Conservation (phyloP, 2,888 invertebrate genomes). For the Heliconius hortense region DNA sequence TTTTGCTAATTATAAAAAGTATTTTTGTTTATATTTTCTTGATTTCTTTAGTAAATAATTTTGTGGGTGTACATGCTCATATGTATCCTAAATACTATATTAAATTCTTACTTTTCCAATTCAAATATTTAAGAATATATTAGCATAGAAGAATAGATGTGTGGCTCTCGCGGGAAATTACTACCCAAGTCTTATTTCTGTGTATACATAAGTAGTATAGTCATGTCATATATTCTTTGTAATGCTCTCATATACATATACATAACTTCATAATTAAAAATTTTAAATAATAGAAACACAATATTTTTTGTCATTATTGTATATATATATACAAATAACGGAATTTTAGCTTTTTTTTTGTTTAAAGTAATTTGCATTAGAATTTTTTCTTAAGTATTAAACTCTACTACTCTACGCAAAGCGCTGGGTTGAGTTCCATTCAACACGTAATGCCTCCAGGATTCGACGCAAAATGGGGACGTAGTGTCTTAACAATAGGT, state of each 20-base stretch:
- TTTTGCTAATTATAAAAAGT: too few relatives aligned
- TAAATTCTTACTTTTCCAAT: not conserved
- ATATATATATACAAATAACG: not conserved
- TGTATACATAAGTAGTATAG: slow-evolving; percentile 7
- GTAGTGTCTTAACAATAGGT: too few relatives aligned
- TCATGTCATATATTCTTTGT: not conserved
- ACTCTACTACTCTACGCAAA: too few relatives aligned
- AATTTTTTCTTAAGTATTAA: too few relatives aligned
- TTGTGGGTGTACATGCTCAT: not conserved
- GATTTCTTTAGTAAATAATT: not conserved
- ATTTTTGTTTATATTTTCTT: not conserved
- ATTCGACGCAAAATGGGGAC: too few relatives aligned
- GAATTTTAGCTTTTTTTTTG: too few relatives aligned
- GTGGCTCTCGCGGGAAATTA: slow-evolving; percentile 20
- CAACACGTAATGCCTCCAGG: too few relatives aligned
- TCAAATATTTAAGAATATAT: slow-evolving; percentile 1
- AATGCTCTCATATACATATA: not conserved
- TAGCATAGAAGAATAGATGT: slow-evolving; percentile 3
- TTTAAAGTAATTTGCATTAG: too few relatives aligned
- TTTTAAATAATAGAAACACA: not conserved
- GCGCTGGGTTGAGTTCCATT: too few relatives aligned
- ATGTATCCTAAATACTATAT: not conserved
- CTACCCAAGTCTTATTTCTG: slow-evolving; percentile 13
- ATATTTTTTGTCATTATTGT: not conserved
- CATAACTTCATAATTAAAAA: not conserved